phyloP scores from a whole-genome alignment of 2,113 vertebrate species.

The Todiramphus saurophagus region DNA sequence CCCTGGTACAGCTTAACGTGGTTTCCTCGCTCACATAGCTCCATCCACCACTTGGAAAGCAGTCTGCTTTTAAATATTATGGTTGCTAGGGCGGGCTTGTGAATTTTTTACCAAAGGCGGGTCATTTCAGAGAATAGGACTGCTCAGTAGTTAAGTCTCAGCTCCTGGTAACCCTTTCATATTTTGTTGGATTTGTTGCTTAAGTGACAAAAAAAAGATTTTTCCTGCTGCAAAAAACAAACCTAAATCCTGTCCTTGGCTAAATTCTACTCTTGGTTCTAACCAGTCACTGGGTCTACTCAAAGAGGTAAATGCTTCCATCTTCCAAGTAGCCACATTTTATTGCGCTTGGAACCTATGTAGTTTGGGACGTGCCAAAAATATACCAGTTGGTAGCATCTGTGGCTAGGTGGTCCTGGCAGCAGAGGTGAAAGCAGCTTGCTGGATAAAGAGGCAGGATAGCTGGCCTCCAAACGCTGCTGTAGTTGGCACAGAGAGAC shows the following conservation, averaged over 20 bases:
- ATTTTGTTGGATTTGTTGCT: not conserved
- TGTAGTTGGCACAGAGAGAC: not conserved
- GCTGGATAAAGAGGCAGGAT: not conserved
- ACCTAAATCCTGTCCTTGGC: not conserved
- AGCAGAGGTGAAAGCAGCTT: not conserved
- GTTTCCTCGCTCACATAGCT: constrained; percentile 23
- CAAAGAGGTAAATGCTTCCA: not conserved
- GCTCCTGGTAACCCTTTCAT: not conserved
- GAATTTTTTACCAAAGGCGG: not conserved
- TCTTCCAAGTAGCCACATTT: not conserved
- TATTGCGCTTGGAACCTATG: constrained; percentile 11
- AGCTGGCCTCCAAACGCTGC: not conserved
- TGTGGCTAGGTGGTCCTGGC: constrained; percentile 26
- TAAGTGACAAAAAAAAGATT: not conserved
- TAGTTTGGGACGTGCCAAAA: not conserved
- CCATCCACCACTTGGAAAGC: constrained; percentile 3
- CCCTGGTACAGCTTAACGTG: not conserved
- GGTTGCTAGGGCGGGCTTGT: not conserved
- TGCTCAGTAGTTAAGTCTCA: not conserved
- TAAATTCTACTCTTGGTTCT: not conserved
- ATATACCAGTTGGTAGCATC: not conserved
- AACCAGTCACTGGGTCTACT: not conserved
- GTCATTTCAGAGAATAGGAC: not conserved
- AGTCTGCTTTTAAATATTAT: not conserved
- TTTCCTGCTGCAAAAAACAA: not conserved